Base-by-base conservation (phyloP, 1,140 invertebrate species). In the Lepidotrigona ventralis region DNA sequence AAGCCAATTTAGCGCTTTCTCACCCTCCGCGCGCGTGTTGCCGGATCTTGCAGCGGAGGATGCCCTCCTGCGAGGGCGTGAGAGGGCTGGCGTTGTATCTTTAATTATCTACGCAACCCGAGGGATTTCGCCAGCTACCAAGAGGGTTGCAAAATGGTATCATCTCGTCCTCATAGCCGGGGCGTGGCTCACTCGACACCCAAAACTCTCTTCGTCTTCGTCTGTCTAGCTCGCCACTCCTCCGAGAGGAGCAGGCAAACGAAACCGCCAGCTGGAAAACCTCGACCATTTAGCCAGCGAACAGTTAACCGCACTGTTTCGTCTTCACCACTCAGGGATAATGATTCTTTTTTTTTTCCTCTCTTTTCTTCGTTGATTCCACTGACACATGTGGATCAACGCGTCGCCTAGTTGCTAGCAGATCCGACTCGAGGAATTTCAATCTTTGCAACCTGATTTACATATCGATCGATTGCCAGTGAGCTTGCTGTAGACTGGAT, bases 91-190 rank as follows among this genome's bases (percentile, higher is more conserved):
- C n/a, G n/a, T 92, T 92, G 91, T 92, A 91, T 92, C 92, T 92
- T 93, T 93, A 92, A 93, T 93, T 93, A 93, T 92, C 91, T 85
- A 66, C 84, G 84, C 54, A 76, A 73, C 84, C 73, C 82, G 77
- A 83, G 90, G 89, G 87, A 85, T 88, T 78, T 64, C 70, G 75
- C 81, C 56, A 88, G 77, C 83, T 84, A 86, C 81, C 86, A 58
- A 69, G 86, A 88, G 89, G 86, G 86, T 87, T 85, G 84, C 85
- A 84, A 90, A 87, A 90, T 85, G 82, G 88, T 91, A 92, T 92
- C 90, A 91, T 92, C 90, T 92, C 90, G 81, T 90, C 85, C 86
- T 91, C 87, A 90, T 92, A 79, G 83, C 76, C 63, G 88, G 91
- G 92, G 92, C 91, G 92, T 92, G 92, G 92, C 86, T 80, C 81